These are phyloP conservation scores for Paratilapia polleni DNA, from an alignment of 2,113 vertebrate species.

Conservation along the genomic window DNA sequence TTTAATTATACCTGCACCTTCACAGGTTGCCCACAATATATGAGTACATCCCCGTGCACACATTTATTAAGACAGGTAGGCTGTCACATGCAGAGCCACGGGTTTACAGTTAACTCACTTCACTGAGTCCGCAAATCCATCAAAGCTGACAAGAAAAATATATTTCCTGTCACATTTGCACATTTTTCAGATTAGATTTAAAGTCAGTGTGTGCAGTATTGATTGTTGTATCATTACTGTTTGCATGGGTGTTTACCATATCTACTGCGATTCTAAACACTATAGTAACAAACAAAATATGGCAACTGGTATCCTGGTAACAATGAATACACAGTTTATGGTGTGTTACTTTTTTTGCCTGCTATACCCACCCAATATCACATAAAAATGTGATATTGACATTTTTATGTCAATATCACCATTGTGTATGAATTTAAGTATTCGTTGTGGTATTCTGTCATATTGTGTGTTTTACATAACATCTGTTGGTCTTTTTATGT, in stretches of 20 bases:
- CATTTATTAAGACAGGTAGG: neutral
- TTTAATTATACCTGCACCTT: neutral
- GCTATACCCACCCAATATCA: no score
- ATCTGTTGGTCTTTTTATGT: neutral
- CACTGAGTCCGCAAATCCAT: neutral
- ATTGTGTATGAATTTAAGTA: no score
- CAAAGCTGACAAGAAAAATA: neutral
- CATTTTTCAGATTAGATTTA: neutral
- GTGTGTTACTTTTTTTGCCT: no score
- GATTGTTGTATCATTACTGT: neutral
- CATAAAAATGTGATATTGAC: no score
- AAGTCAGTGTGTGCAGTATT: neutral
- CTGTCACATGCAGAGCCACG: no score
- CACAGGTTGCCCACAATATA: neutral
- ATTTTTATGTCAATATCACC: fast-evolving
- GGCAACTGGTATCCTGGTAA: neutral
- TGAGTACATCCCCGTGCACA: neutral
- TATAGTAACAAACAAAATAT: neutral
- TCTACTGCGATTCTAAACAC: neutral
- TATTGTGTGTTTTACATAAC: neutral
- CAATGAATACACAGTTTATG: neutral
- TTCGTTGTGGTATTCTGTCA: neutral
- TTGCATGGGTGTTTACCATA: neutral
- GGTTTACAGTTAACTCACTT: neutral
- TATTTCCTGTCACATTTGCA: neutral